Percentiles rank a stretch among this genome's conserved stretches.
Conservation (phyloP, 2,888 invertebrate species). For the Congeria kusceri region DNA sequence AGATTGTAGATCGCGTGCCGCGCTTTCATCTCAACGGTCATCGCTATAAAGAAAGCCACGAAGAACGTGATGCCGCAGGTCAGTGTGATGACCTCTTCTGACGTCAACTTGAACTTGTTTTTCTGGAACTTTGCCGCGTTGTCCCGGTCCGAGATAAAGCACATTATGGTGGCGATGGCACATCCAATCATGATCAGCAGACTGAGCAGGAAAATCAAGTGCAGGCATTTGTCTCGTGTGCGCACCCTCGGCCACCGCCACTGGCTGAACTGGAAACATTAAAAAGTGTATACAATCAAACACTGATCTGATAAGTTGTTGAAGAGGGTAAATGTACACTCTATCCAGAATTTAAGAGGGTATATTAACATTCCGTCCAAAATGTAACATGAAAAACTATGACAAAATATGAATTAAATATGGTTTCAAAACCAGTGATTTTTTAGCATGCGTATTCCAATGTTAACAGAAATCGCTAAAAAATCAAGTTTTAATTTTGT, state of each 20-base stretch:
- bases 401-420: too few species aligned
- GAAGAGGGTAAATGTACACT: too few species aligned
- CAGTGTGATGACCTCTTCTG: conserved; percentile 86
- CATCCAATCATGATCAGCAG: conserved; percentile 86
- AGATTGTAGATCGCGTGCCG: conserved; percentile 86
- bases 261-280: conserved; percentile 85
- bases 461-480: too few species aligned
- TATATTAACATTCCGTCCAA: too few species aligned
- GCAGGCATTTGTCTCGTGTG: conserved; percentile 86
- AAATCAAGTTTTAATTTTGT: too few species aligned
- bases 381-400: too few species aligned
- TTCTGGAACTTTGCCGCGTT: conserved; percentile 78
- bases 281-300: conserved; percentile 1
- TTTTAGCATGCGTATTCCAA: too few species aligned
- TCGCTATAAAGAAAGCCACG: conserved; percentile 87
- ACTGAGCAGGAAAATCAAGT: conserved; percentile 86
- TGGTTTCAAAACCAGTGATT: too few species aligned
- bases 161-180: conserved; percentile 86
- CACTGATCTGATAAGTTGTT: too few species aligned
- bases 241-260: conserved; percentile 86
- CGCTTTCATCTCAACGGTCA: conserved; percentile 87
- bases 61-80: conserved; percentile 87
- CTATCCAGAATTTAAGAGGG: too few species aligned
- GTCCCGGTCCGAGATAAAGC: conserved; percentile 86
- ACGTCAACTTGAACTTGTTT: conserved; percentile 85